Conservation (phyloP, 2,888 invertebrate genomes). For the Phengaris alcon region DNA sequence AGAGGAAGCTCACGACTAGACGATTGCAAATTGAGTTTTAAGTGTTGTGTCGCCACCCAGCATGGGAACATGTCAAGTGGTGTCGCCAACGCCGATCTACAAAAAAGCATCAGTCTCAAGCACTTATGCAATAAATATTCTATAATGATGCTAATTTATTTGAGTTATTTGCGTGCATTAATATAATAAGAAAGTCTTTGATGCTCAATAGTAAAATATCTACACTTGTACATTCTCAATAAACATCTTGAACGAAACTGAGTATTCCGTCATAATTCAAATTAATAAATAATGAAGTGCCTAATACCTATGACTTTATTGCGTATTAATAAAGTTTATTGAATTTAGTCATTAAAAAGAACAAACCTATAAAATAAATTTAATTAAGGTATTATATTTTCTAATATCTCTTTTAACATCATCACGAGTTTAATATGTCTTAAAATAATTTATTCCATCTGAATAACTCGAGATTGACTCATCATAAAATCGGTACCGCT, state of each 20-base stretch:
- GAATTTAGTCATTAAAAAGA: neutral
- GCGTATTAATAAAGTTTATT: neutral
- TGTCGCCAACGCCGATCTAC: slow-evolving; percentile 53
- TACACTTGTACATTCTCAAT: neutral
- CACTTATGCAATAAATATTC: slow-evolving; percentile 63
- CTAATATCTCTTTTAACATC: neutral
- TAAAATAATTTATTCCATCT: slow-evolving; percentile 35
- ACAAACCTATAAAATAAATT: neutral
- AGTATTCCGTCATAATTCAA: neutral
- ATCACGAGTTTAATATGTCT: slow-evolving; percentile 30
- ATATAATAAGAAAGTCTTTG: slow-evolving; percentile 26
- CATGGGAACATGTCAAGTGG: slow-evolving; percentile 67
- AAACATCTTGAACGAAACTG: neutral
- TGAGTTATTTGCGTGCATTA: slow-evolving; percentile 25
- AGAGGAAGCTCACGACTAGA: slow-evolving; percentile 68
- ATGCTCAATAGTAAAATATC: neutral
- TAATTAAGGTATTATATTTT: neutral
- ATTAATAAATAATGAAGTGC: neutral
- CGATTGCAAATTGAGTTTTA: slow-evolving; percentile 71
- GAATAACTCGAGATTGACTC: slow-evolving; percentile 58
- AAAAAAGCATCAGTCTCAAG: slow-evolving; percentile 46
- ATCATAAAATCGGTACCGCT: slow-evolving; percentile 59
- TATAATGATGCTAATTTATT: slow-evolving; percentile 42
- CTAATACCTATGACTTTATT: neutral
- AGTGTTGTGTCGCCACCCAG: slow-evolving; percentile 78